Conservation (phyloP, 2,797 vertebrate species). For the Centroberyx gerrardi region DNA sequence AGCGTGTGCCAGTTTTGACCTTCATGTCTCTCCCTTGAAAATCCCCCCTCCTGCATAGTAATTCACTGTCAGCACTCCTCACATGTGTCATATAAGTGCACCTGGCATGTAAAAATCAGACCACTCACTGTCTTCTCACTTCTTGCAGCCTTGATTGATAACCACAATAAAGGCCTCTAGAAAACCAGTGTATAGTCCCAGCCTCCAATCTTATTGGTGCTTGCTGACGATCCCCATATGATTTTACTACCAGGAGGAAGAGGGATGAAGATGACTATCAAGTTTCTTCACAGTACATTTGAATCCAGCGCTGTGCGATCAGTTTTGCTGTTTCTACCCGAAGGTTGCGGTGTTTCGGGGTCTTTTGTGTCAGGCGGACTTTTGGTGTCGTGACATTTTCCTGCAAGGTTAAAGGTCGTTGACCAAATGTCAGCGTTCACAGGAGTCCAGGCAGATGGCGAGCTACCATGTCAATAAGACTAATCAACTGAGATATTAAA, state of each 20-base stretch:
- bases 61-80: constrained; percentile 56
- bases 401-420: constrained; percentile 78
- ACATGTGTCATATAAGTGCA: constrained; percentile 46
- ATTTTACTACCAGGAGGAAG: constrained; percentile 14
- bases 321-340: constrained; percentile 19
- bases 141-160: constrained; percentile 59
- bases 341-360: constrained; percentile 1
- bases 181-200: constrained; percentile 21
- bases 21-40: constrained; percentile 40
- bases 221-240: constrained; percentile 13
- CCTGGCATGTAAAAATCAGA: constrained; percentile 47
- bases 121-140: constrained; percentile 45
- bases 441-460: constrained; percentile 79
- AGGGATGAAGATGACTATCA: background rate
- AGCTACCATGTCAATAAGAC: constrained; percentile 59
- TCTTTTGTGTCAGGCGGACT: constrained; percentile 58
- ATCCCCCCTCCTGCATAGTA: constrained; percentile 27
- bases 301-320: constrained; percentile 35
- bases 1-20: constrained; percentile 54
- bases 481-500: constrained; percentile 35
- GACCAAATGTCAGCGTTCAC: constrained; percentile 74
- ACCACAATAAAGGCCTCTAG: constrained; percentile 58
- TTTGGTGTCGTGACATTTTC: constrained; percentile 77
- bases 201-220: constrained; percentile 9
- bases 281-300: background rate